Base-by-base conservation (phyloP, 1,140 invertebrate species). In the Diabrotica virgifera region DNA sequence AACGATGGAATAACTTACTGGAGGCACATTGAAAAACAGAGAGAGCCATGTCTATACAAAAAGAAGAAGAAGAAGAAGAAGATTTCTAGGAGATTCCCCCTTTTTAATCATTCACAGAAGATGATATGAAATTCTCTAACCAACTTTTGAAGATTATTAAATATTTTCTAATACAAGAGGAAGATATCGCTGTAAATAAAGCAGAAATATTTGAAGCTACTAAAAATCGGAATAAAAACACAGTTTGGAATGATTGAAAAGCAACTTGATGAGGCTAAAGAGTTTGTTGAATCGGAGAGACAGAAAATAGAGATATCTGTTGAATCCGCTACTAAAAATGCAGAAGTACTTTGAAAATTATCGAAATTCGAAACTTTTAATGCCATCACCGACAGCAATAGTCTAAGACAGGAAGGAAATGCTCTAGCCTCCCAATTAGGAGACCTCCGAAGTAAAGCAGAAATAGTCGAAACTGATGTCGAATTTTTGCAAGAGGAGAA, bases 331-430 rank as follows among this genome's bases (percentile, higher is more conserved):
- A 84, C 86, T 12, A 93, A 92, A 77, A 93, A 97, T 78, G 86
- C 90, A 4, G 94, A 97, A 77, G 83, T 97, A 38, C 80, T 97
- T 73, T 83, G 91, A 57, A 96, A n/a, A n/a, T n/a, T n/a, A n/a
- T n/a, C n/a, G n/a, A n/a, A n/a, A n/a, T n/a, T n/a, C n/a, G n/a
- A n/a, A 80, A 95, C 93, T 0, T 76, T 96, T 0, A 94, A 95
- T 83, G 90, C 95, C 2, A 86, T 97, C 13, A 93, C 91, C 0
- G 95, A 97, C 78, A 97, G 93, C 71, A 98, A 97, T 78, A 86
- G 90, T 62, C 81, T 98, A 38, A 83, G 95, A 52, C 91, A 93
- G 76, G 95, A 97, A 80, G 86, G 93, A 63, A 90, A 95, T 74
- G 75, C 76, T 5, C 77, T 95, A n/a, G 81, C 85, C 13, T 71